Conservation (phyloP, 2,797 vertebrate species). For the Semotilus atromaculatus region DNA sequence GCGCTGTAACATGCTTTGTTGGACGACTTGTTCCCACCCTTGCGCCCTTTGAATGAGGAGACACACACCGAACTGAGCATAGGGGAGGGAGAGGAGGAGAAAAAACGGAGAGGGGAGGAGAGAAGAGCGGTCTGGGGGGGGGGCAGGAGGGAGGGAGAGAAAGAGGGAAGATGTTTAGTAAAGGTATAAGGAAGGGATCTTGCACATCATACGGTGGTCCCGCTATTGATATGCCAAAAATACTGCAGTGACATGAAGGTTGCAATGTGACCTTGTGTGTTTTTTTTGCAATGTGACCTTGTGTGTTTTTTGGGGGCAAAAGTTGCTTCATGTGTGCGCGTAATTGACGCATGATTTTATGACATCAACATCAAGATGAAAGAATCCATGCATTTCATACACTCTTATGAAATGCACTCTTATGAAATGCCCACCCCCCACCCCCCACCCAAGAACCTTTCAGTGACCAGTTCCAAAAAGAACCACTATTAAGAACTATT, state of each 20-base stretch:
- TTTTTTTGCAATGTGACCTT: too few species aligned
- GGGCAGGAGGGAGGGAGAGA: constrained; percentile 61
- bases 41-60: constrained; percentile 94
- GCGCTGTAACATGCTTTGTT: constrained; percentile 94
- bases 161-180: constrained; percentile 33
- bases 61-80: constrained; percentile 98
- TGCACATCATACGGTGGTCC: constrained; percentile 1
- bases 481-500: not conserved
- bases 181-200: constrained; percentile 38
- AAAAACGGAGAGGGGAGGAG: constrained; percentile 68
- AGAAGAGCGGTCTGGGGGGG: constrained; percentile 70
- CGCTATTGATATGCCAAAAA: constrained; percentile 39
- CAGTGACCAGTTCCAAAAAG: not conserved
- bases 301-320: not conserved
- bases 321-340: not conserved
- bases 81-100: constrained; percentile 70
- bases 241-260: constrained; percentile 67
- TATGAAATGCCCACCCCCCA: too few species aligned
- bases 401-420: too few species aligned
- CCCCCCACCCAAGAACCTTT: too few species aligned
- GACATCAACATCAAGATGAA: not conserved
- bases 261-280: constrained; percentile 39
- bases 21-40: constrained; percentile 90
- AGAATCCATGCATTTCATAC: not conserved
- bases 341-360: constrained; percentile 53